Base-by-base conservation (phyloP, 2,888 invertebrate genomes). In the Hetaerina titia region DNA sequence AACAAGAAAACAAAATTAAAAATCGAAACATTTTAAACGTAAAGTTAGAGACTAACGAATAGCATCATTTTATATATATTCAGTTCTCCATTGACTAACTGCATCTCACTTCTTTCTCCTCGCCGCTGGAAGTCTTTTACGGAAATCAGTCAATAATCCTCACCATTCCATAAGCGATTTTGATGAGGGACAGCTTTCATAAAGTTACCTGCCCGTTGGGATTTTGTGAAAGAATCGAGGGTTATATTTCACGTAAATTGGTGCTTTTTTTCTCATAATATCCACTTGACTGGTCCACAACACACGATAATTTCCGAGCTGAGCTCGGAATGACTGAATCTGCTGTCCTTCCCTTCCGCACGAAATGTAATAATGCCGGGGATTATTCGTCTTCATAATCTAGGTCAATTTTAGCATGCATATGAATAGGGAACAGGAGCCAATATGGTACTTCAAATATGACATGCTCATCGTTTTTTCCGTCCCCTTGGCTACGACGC, bases 361-460 rank as follows among this genome's bases (percentile, higher is more conserved):
- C n/a, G 69, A 69, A 69, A 81, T 25, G 81, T 81, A 81, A 81
- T 81, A 81, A 81, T 81, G 25, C 81, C 31, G 11, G 81, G 81
- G 25, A 81, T 81, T 81, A 81, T 81, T 81, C 81, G 31, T 45
- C 81, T 81, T 81, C 81, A 31, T 81, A 13, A 81, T 81, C 13
- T 81, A 81, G 81, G 81, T 81, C 81, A 81, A 81, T 31, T 81
- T 31, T 81, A 81, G 81, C 81, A n/a, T 81, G 31, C 81, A 81
- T 81, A 81, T 81, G 81, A 81, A 31, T 11, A n/a, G 31, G 11
- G 81, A 31, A 81, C 4, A 31, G 81, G 25, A 13, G 81, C 81
- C 81, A n/a, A 81, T n/a, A n/a, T 31, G 81, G 31, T 25, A 81
- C n/a, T 81, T 81, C 31, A 6, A 13, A n/a, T n/a, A 22, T 81